Base-by-base conservation (phyloP, 2,888 invertebrate genomes). In the Zygaena filipendulae region DNA sequence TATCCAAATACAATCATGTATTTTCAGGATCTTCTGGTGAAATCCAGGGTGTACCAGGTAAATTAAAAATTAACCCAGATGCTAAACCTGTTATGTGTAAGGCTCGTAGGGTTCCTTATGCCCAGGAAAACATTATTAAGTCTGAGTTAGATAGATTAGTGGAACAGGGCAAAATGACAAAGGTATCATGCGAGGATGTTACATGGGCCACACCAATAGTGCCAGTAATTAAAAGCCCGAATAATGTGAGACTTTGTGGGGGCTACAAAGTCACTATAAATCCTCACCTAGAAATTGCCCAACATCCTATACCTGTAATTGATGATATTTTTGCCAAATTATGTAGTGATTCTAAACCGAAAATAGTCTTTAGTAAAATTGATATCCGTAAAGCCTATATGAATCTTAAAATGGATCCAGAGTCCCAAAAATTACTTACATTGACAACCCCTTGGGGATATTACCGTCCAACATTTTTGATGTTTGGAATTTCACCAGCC, bases 361-460 rank as follows among this genome's bases (percentile, higher is more conserved):
- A 16, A 7, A 16, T 6, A 16, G 16, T 16, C 7, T 16, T 16
- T 16, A 16, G 16, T 16, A 16, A 16, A 16, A 29, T 29, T n/a
- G 28, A 29, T 23, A n/a, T 29, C 10, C 22, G 28, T 18, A 29
- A 23, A 16, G 23, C 28, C 7, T 29, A 29, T 12, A 29, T 29
- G 28, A 29, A 29, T n/a, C 13, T 16, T 8, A 18, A 11, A 23
- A 29, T 29, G 23, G 23, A 23, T 29, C 8, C 22, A 5, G 23
- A 29, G 23, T 22, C 22, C 19, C 7, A 28, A 28, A 28, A 13
- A 7, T 16, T 16, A 16, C 16, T 16, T 16, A 16, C 16, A 4
- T 16, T 16, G 7, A 16, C 7, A 6, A 16, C 16, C 4, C 16
- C 16, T 6, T 16, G 16, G 16, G n/a, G n/a, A n/a, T n/a, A n/a